Percentiles rank a stretch among this genome's conserved stretches.
Conservation (phyloP, 2,797 vertebrate genomes). For the Lacerta viridis region DNA sequence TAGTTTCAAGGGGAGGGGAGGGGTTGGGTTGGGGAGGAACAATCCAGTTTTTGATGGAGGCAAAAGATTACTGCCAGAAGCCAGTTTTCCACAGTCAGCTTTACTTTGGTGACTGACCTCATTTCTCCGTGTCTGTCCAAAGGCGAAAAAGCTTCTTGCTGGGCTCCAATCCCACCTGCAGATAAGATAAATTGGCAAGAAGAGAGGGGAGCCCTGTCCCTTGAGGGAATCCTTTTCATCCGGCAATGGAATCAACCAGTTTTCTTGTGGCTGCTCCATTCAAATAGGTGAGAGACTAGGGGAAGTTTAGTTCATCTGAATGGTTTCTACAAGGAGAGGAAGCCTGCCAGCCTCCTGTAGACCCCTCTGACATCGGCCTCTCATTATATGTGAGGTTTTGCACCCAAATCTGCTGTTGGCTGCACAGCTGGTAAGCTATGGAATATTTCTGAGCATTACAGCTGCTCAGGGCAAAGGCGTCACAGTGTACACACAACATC, state of each 20-base stretch:
- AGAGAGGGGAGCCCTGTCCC: constrained; percentile 40
- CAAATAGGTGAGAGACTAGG: neutral
- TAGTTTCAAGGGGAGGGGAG: constrained; percentile 42
- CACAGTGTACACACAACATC: neutral
- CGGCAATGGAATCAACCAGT: constrained; percentile 27
- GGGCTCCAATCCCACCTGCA: constrained; percentile 38
- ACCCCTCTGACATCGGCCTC: too few species aligned
- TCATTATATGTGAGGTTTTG: neutral
- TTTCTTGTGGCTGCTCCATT: neutral
- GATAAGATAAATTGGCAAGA: constrained; percentile 9
- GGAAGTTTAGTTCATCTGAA: neutral
- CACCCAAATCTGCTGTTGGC: neutral
- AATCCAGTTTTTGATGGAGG: constrained; percentile 45
- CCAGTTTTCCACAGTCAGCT: constrained; percentile 29
- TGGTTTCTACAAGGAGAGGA: neutral
- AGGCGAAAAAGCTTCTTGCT: fast-evolving
- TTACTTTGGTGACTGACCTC: constrained; percentile 52
- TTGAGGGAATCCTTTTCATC: constrained; percentile 33
- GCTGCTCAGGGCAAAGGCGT: neutral
- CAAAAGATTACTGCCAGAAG: constrained; percentile 46
- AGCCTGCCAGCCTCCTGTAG: neutral
- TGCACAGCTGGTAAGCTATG: neutral
- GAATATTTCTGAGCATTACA: neutral
- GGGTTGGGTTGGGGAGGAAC: neutral
- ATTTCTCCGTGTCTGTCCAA: constrained; percentile 25